A percentile compares a stretch with the other conserved stretches of the same genome.
These are phyloP conservation scores for Nothura maculosa DNA, from an alignment of 2,797 vertebrate genomes.

Conservation along the genomic window DNA sequence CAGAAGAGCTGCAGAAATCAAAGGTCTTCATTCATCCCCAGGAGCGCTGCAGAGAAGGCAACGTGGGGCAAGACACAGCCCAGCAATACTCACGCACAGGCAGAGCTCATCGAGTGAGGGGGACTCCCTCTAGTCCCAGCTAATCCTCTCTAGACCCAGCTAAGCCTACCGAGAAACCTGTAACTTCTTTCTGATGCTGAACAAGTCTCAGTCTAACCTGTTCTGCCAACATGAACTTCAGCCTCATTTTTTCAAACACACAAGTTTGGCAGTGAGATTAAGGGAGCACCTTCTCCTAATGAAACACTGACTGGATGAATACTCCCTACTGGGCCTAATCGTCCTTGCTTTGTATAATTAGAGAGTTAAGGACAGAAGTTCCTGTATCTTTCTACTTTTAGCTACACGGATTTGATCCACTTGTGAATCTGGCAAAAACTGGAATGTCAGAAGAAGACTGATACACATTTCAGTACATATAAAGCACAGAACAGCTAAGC, in stretches of 20 bases:
- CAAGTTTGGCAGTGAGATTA: neutral
- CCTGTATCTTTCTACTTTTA: neutral
- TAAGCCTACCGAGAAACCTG: neutral
- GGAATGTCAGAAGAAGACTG: neutral
- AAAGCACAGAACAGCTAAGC: neutral
- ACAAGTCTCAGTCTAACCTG: neutral
- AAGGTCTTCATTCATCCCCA: neutral
- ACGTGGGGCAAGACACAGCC: neutral
- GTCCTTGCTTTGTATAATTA: neutral
- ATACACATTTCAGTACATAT: neutral
- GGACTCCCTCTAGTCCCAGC: neutral
- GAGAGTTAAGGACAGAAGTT: accelerated
- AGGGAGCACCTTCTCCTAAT: neutral
- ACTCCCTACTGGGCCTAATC: neutral
- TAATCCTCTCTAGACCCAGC: neutral
- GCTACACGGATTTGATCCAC: neutral
- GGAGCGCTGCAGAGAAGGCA: neutral
- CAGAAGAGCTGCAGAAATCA: neutral
- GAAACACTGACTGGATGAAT: neutral
- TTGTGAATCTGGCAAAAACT: neutral
- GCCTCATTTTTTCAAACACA: neutral
- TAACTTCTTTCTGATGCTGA: neutral
- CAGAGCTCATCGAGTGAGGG: neutral
- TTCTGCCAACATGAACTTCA: neutral
- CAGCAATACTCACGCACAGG: neutral